Base-by-base conservation (phyloP, 37 sponge, comb jelly and placozoan genomes). In the Halisarca cf. caerulea region DNA sequence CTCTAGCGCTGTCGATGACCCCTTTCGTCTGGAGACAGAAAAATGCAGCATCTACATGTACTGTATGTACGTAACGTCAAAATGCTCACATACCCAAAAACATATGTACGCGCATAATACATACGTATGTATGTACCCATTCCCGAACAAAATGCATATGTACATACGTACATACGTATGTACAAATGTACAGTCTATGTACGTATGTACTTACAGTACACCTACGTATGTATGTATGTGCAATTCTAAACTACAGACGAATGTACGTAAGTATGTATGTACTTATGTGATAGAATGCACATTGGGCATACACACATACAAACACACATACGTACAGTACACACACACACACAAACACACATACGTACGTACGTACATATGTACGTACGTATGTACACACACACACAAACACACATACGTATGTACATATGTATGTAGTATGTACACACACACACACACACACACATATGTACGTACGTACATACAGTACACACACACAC, bases 221-320 rank as follows among this genome's bases (percentile, higher is more conserved):
- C n/a, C n/a, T n/a, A n/a, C n/a, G n/a, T n/a, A n/a, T n/a, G n/a
- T n/a, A n/a, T n/a, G n/a, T n/a, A n/a, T n/a, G n/a, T n/a, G n/a
- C 57, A 45, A 42, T 80, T 75, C 66, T 85, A 51, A 55, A 55
- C 17, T 55, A 55, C 57, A 55, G 17, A 20, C 57, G 11, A 60
- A 39, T 62, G 68, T 78, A 45, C 66, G 36, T 84, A 68, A 53
- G 36, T 78, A 73, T 85, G 20, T 51, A 68, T 23, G 58, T 80
- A 53, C 23, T 9, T 17, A 55, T 55, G 11, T 11, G 57, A 17
- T 17, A 11, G 17, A 20, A 55, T 17, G 17, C 17, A 55, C 17
- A 55, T 44, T 45, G 15, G 28, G 25, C 37, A n/a, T 80, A 32
- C 55, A n/a, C n/a, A n/a, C n/a, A n/a, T n/a, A n/a, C n/a, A n/a